Evolutionary conservation across 2,113 vertebrate genomes (phyloP), one percentile per base, ranked within the genome.

Genomic region (Theristicus caerulescens): DNA sequence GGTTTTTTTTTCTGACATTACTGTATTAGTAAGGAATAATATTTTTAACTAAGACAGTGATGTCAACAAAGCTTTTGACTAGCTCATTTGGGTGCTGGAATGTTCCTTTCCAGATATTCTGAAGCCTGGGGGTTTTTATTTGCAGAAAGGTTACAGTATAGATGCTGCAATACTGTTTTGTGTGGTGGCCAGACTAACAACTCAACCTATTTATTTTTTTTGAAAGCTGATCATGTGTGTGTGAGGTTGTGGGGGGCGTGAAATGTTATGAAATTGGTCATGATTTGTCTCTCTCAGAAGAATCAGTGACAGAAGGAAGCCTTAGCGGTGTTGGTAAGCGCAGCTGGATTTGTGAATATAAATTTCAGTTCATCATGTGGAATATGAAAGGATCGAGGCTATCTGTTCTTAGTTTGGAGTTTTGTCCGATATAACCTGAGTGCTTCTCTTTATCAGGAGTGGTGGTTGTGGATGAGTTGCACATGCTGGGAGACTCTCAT

Each of bases 381-480:
- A 80, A 52, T 40, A 40, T 36, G 51, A 36, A 87, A 66, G 22
- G 46, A 55, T 44, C 0, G 0, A 69, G 29, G 19, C 21, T 66
- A 7, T 65, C 55, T 79, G 16, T 71, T 80, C 47, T 86, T 77
- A 21, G 36, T 84, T 54, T 94, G 67, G 67, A 82, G 52, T 38
- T 95, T 82, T 94, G 25, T 88, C 46, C 84, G 52, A 66, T 31
- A 3, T 94, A 54, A 87, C 92, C 18, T 61, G 65, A 74, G 40
- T 94, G 36, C 65, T 95, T 95, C 76, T 92, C 69, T 97, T 94
- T 77, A 19, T 65, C 74, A 99, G 99, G 99, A 94, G 98, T 99
- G 96, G 98, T 99, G 78, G 99, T 99, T 84, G 99, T 99, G 42
- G 99, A 99, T 96, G 99, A 99, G 93, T 97, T 99, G 64, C 99